Base-by-base conservation (phyloP, 2,888 invertebrate species). In the Phengaris arion region DNA sequence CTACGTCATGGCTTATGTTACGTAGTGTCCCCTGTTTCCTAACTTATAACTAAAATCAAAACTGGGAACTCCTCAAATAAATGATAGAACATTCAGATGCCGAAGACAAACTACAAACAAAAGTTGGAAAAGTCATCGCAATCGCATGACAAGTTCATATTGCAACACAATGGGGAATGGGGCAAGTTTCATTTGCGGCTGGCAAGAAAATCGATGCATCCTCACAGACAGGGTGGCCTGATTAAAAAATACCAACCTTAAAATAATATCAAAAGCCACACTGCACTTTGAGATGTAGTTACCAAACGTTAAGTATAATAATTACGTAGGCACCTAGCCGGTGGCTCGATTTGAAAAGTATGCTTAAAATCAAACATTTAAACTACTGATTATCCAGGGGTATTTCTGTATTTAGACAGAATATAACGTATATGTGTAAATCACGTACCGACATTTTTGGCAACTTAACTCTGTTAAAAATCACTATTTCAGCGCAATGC, bases 81-180 rank as follows among this genome's bases (percentile, higher is more conserved):
- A 35, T 64, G 64, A 10, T 10, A 10, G 59, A 64, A 64, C 35
- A 64, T 45, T 45, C 64, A 64, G 64, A 64, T 64, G 12, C 12
- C 35, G 35, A 64, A 64, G 64, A 72, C 72, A 54, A 72, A 72
- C 59, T 46, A 52, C 64, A 70, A 83, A 84, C 84, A 85, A 85
- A 85, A 85, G 85, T 86, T 83, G 80, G 83, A 85, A 82, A 85
- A 88, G 86, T 87, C 85, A 85, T 85, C 85, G 87, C 86, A 89
- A 88, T 85, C 85, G 85, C 87, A 86, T 85, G 83, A 85, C 81
- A 82, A 83, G 85, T 88, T 87, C 88, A 87, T 88, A 88, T 86
- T 88, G 88, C 87, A 79, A 81, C 85, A 83, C 85, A 83, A 89
- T 89, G 89, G 89, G 64, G 64, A 35, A 86, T 80, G 80, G 75